Base-by-base conservation (phyloP, 2,888 invertebrate species). In the Pterostichus madidus region DNA sequence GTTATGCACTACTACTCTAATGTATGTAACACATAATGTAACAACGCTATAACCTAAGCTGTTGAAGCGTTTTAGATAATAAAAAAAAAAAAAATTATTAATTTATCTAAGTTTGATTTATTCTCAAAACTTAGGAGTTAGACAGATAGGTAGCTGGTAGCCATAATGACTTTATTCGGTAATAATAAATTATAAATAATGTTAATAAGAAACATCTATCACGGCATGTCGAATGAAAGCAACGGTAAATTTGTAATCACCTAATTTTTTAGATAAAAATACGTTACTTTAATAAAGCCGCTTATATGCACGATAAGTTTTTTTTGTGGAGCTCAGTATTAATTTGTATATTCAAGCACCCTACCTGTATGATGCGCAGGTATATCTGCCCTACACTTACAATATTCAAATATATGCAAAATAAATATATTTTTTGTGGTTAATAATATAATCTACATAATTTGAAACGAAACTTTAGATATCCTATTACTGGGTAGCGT, bases 371-470 rank as follows among this genome's bases (percentile, higher is more conserved):
- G 8, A 71, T 44, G 15, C 44, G 31, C 75, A 75, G 75, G 75
- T 75, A 75, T 5, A 24, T 64, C 32, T 10, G 24, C 75, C 52
- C 49, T 64, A 64, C 15, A 8, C 15, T 56, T 53, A 39, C 17
- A 61, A 61, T 78, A 78, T 78, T 78, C 31, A 78, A 78, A 78
- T 78, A 46, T 78, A 78, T 78, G 78, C 61, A 78, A 78, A 78
- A 78, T 78, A 78, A 78, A 78, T 59, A 77, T 39, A 39, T 78
- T 78, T 77, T 78, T 78, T 78, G 35, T 78, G 44, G 44, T 44
- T 78, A 78, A 78, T 78, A 78, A 77, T 77, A 17, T 77, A 77
- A 78, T 78, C 78, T 78, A 78, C 78, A 78, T 78, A 78, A 78
- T 61, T 78, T 61, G 17, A 61, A 61, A 61, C 17, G 59, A 77